These are phyloP conservation scores for Acanthornis magna DNA, from an alignment of 2,797 vertebrate genomes.

Conservation along the genomic window DNA sequence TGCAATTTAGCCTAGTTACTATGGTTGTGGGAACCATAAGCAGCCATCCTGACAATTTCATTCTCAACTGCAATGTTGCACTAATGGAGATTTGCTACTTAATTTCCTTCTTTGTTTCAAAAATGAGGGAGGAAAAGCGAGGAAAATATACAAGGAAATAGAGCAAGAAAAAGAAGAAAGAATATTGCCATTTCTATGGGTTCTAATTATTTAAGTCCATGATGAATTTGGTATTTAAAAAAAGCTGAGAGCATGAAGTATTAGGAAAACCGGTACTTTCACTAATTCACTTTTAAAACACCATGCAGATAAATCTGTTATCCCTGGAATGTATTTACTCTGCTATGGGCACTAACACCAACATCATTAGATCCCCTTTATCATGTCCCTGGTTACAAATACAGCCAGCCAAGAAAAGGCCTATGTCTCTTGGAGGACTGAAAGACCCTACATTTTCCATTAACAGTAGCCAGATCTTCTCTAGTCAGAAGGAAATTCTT, in stretches of 20 bases:
- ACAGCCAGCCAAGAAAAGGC: not conserved
- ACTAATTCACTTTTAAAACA: not conserved
- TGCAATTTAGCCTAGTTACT: slow-evolving; percentile 9
- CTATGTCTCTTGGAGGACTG: not conserved
- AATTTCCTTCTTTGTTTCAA: not conserved
- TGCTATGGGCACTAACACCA: not conserved
- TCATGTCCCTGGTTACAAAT: fast-evolving
- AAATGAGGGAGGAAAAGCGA: not conserved
- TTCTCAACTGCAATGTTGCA: not conserved
- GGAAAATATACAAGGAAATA: not conserved
- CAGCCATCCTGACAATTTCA: slow-evolving; percentile 8
- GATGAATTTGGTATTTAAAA: not conserved
- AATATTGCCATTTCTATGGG: not conserved
- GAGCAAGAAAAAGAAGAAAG: not conserved
- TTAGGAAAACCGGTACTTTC: not conserved
- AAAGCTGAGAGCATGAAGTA: not conserved
- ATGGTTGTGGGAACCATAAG: not conserved
- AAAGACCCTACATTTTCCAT: not conserved
- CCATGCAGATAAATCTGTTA: not conserved
- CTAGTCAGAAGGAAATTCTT: not conserved
- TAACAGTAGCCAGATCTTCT: not conserved
- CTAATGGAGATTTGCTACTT: not conserved
- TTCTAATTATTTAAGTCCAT: not conserved
- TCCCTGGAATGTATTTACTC: not conserved
- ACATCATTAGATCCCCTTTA: not conserved